Evolutionary conservation across 2,888 invertebrate species (phyloP).

Genomic region (Invenusta paracnida): DNA sequence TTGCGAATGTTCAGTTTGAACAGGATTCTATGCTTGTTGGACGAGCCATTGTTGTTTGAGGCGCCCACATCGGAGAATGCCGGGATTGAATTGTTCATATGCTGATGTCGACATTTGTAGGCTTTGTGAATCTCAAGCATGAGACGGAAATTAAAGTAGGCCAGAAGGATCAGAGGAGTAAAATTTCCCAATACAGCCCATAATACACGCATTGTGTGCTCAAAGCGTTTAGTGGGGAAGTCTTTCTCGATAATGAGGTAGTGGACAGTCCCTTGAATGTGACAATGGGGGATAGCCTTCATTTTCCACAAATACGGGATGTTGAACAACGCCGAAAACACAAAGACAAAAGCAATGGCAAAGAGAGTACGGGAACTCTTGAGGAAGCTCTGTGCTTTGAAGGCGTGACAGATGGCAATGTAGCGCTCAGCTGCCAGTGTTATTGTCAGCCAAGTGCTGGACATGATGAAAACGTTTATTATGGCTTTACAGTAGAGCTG

Average conservation of each 20-base stretch:
- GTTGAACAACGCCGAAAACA: slow-evolving; percentile 48
- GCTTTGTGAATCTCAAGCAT: slow-evolving; percentile 48
- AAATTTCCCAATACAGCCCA: slow-evolving; percentile 49
- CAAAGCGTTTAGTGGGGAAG: slow-evolving; percentile 44
- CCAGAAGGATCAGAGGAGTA: slow-evolving; percentile 48
- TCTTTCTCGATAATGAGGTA: slow-evolving; percentile 22
- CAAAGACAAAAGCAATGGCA: slow-evolving; percentile 47
- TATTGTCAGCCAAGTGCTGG: slow-evolving; percentile 57
- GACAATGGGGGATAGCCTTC: not conserved
- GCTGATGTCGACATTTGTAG: slow-evolving; percentile 43
- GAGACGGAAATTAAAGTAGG: slow-evolving; percentile 48
- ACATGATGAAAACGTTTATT: slow-evolving; percentile 56
- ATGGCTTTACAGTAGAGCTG: slow-evolving; percentile 44
- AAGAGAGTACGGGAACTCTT: slow-evolving; percentile 51
- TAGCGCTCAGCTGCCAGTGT: slow-evolving; percentile 58
- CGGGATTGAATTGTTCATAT: not conserved
- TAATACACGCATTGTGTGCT: slow-evolving; percentile 47
- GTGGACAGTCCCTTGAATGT: not conserved
- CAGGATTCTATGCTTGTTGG: no score
- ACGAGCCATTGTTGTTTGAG: not conserved
- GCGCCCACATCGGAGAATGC: not conserved
- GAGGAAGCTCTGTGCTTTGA: slow-evolving; percentile 55
- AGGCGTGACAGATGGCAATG: slow-evolving; percentile 57
- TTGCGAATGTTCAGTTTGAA: not conserved
- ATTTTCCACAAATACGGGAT: slow-evolving; percentile 48